phyloP scores from a whole-genome alignment of 1,140 invertebrate species.

The Muscidifurax raptorellus region DNA sequence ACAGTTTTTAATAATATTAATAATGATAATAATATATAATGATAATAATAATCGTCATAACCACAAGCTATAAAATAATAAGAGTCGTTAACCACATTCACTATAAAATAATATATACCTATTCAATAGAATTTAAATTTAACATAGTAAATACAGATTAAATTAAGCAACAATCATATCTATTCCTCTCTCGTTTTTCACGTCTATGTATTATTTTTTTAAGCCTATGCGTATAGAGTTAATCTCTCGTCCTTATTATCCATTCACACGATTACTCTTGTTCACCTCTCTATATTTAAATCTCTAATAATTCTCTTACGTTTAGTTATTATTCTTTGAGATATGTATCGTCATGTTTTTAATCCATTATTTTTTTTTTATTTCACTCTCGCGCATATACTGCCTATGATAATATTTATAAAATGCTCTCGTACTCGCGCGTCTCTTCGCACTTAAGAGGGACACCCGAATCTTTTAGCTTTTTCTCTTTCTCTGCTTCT shows the following conservation, averaged over 20 bases:
- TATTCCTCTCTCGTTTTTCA: conserved; percentile 55
- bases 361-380: conserved; percentile 55
- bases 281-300: conserved; percentile 23
- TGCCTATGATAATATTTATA: conserved; percentile 41
- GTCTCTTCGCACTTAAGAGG: conserved; percentile 33
- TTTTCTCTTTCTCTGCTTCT: conserved; percentile 23
- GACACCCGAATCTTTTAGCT: conserved; percentile 38
- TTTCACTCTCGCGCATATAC: conserved; percentile 54
- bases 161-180: conserved; percentile 75
- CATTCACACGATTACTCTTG: conserved; percentile 25
- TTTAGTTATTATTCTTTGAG: conserved; percentile 76
- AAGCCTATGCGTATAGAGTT: conserved; percentile 48
- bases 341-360: conserved; percentile 75
- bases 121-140: conserved; percentile 73
- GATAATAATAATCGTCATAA: conserved; percentile 58
- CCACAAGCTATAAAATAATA: conserved; percentile 61
- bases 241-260: not conserved
- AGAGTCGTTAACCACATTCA: conserved; percentile 64
- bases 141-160: conserved; percentile 74
- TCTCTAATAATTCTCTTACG: conserved; percentile 67
- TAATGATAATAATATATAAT: conserved; percentile 60
- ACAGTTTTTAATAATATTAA: conserved; percentile 53
- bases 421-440: conserved; percentile 44
- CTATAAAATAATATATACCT: conserved; percentile 68
- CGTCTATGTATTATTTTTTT: conserved; percentile 42